Evolutionary conservation across 2,113 vertebrate genomes (phyloP).

Genomic region (Mixornis gularis): DNA sequence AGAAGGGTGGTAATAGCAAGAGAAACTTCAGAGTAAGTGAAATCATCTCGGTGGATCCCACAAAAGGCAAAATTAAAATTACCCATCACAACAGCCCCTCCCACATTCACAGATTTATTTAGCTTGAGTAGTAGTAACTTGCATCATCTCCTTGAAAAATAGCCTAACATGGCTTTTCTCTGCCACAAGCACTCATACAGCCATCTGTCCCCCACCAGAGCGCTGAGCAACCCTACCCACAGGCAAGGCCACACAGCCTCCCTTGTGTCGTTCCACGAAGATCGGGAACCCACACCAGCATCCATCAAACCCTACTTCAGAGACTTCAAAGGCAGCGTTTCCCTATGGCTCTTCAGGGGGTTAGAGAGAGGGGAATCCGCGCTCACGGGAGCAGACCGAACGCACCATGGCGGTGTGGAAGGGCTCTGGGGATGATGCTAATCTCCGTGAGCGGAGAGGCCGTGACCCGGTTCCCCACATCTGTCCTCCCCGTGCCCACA

Average conservation of each 20-base stretch:
- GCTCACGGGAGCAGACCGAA: background rate
- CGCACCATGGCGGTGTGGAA: background rate
- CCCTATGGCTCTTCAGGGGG: background rate
- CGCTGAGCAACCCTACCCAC: background rate
- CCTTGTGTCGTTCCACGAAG: background rate
- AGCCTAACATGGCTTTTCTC: slow-evolving; percentile 15
- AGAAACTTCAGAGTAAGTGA: slow-evolving; percentile 11
- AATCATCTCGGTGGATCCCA: background rate
- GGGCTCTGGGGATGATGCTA: background rate
- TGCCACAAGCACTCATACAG: background rate
- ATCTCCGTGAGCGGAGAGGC: background rate
- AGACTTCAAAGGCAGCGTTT: background rate
- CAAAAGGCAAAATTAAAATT: background rate
- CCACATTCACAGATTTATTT: slow-evolving; percentile 24
- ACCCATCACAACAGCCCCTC: background rate
- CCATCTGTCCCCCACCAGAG: background rate
- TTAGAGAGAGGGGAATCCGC: too few relatives aligned
- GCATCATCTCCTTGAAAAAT: background rate
- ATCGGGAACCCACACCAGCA: background rate
- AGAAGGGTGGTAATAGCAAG: background rate
- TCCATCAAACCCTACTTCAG: background rate
- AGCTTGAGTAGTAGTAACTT: slow-evolving; percentile 20
- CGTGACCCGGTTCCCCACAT: background rate
- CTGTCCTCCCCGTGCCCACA: background rate
- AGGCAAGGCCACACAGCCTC: background rate